phyloP scores from a whole-genome alignment of 2,797 vertebrate genomes.

The Psittacula echo region DNA sequence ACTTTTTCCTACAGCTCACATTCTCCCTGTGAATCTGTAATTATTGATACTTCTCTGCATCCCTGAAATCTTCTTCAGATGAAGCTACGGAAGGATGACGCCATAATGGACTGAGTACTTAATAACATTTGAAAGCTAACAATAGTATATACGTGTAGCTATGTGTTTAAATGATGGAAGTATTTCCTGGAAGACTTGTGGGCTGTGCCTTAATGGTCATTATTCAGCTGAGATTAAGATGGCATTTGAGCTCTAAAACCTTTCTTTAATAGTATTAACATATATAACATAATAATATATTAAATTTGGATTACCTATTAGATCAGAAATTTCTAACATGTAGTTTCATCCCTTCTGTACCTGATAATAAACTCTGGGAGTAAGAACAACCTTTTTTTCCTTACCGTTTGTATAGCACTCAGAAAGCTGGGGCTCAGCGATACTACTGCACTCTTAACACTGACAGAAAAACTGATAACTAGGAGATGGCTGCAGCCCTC shows the following conservation, averaged over 20 bases:
- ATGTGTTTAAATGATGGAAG: not conserved
- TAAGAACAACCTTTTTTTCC: not conserved
- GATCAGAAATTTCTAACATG: not conserved
- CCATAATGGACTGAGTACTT: not conserved
- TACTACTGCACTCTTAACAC: not conserved
- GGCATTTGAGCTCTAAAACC: not conserved
- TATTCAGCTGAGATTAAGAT: not conserved
- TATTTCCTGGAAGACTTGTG: not conserved
- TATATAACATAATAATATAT: not conserved
- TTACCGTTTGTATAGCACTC: not conserved
- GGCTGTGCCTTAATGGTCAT: not conserved
- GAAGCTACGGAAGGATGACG: not conserved
- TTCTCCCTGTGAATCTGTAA: not conserved
- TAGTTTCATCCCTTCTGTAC: not conserved
- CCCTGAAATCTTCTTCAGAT: not conserved
- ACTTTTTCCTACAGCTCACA: not conserved
- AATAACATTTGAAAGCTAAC: not conserved
- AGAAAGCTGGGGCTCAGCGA: not conserved
- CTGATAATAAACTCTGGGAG: not conserved
- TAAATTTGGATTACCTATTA: not conserved
- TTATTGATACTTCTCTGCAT: not conserved
- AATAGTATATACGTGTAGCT: not conserved
- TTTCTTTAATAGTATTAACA: not conserved
- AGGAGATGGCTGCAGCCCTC: not conserved
- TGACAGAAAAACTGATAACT: not conserved